Percentiles rank a stretch among this genome's conserved stretches.
These are phyloP conservation scores for Microdon myrmicae DNA, from an alignment of 2,888 invertebrate genomes.

Conservation along the genomic window DNA sequence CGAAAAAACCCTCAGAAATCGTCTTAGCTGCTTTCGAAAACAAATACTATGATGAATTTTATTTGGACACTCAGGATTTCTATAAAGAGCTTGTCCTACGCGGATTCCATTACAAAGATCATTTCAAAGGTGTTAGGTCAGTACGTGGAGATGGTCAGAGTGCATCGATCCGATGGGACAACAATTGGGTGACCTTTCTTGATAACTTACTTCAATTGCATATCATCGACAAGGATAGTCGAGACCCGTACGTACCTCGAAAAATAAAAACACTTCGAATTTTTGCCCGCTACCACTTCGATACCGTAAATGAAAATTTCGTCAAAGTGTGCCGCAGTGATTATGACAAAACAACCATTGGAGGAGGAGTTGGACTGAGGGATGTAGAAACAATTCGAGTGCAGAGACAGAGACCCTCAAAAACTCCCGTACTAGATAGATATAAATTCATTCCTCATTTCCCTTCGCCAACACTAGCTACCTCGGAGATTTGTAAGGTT, in stretches of 20 bases:
- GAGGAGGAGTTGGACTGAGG: slow-evolving; percentile 79
- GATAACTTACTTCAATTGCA: slow-evolving; percentile 86
- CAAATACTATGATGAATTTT: slow-evolving; percentile 65
- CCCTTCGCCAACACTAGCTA: slow-evolving; percentile 48
- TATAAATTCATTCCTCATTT: slow-evolving; percentile 76
- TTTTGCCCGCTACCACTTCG: slow-evolving; percentile 72
- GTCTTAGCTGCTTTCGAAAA: slow-evolving; percentile 13
- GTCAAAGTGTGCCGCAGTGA: slow-evolving; percentile 53
- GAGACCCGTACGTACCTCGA: slow-evolving; percentile 78
- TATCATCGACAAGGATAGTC: slow-evolving; percentile 74
- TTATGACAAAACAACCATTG: slow-evolving; percentile 62
- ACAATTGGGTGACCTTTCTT: slow-evolving; percentile 86
- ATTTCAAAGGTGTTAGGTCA: slow-evolving; percentile 54
- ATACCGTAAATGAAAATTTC: slow-evolving; percentile 61
- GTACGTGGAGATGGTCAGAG: slow-evolving; percentile 54
- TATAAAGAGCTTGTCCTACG: slow-evolving; percentile 76
- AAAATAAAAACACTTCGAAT: slow-evolving; percentile 75
- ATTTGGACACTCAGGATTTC: slow-evolving; percentile 71
- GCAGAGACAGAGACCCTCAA: slow-evolving; percentile 72
- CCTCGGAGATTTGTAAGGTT: slow-evolving; percentile 69
- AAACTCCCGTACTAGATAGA: slow-evolving; percentile 78
- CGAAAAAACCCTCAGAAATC: slow-evolving; percentile 23
- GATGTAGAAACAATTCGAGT: slow-evolving; percentile 80
- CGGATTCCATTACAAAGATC: slow-evolving; percentile 71
- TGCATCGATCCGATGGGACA: slow-evolving; percentile 71